Evolutionary conservation across 2,797 vertebrate genomes (phyloP), one percentile per base, ranked within the genome.

Genomic region (Philypnodon macrostomus): DNA sequence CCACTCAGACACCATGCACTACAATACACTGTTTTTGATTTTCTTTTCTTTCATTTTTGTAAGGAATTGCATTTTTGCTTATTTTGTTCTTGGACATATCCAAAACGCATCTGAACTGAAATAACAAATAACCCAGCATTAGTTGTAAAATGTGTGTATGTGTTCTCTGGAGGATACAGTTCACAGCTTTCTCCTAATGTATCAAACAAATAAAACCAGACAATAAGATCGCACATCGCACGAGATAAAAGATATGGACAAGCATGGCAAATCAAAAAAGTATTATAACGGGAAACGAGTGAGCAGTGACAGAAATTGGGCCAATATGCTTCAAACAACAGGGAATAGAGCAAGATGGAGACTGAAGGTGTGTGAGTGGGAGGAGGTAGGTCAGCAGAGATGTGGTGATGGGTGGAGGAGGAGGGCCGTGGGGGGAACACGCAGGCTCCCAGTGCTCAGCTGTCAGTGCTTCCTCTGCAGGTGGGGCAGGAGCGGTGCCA

Each of bases 401-500:
- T 77, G 75, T 75, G 70, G 72, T 71, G 79, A 75, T 73, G 72
- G 81, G 77, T 24, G 64, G 70, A 67, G 80, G 75, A 70, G 41
- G 54, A 41, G 73, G 69, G 16, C 34, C 8, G 16, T 17, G 34
- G 7, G 30, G 17, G 41, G n/a, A 73, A 44, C 70, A 24, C 70
- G 68, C 63, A 78, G 80, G 80, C 75, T 72, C 78, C 71, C 74
- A 75, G 76, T 70, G 77, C 80, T 91, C 90, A 92, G 90, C 90
- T 91, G 89, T 88, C 87, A 83, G 82, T 63, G 83, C 86, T 92
- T 92, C 90, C 90, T 91, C 88, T 90, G 90, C 90, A 92, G 90
- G 90, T 92, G 90, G 90, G 85, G 78, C 79, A 77, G 64, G 75
- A 86, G 51, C 69, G 77, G 82, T 84, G 90, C 90, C 89, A 92